Percentiles rank a stretch among this genome's conserved stretches.
These are phyloP conservation scores for Petrolisthes cinctipes DNA, from an alignment of 2,888 invertebrate genomes.

Conservation along the genomic window DNA sequence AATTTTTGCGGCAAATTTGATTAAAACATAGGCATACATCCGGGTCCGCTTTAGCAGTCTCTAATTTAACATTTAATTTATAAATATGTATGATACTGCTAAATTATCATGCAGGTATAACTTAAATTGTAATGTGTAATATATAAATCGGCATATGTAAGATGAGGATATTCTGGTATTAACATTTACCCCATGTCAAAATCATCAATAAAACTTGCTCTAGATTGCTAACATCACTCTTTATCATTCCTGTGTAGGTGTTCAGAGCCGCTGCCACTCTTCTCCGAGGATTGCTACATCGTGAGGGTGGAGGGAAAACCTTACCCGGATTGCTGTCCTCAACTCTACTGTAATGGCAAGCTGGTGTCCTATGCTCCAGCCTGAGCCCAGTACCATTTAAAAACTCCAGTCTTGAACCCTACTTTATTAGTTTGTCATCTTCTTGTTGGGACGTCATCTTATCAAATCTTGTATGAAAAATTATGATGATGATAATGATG, in stretches of 20 bases:
- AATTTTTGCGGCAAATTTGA: too few species aligned
- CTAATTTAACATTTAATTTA: too few species aligned
- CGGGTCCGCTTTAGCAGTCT: too few species aligned
- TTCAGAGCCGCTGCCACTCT: conserved; percentile 28
- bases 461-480: too few species aligned
- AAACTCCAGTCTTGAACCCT: too few species aligned
- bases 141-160: neutral
- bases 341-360: conserved; percentile 57
- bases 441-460: too few species aligned
- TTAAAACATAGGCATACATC: too few species aligned
- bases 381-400: neutral
- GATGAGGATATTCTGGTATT: neutral
- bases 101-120: neutral
- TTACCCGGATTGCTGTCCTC: conserved; percentile 60
- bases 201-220: neutral
- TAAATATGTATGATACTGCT: too few species aligned
- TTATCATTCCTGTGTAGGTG: conserved; percentile 38
- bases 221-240: neutral
- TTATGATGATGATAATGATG: too few species aligned
- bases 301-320: conserved; percentile 56
- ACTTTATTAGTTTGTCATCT: too few species aligned
- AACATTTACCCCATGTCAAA: too few species aligned
- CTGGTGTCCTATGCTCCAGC: conserved; percentile 38
- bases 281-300: conserved; percentile 57
- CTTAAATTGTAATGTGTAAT: neutral